phyloP scores from a whole-genome alignment of 1,140 invertebrate genomes.

The Vanessa atalanta region DNA sequence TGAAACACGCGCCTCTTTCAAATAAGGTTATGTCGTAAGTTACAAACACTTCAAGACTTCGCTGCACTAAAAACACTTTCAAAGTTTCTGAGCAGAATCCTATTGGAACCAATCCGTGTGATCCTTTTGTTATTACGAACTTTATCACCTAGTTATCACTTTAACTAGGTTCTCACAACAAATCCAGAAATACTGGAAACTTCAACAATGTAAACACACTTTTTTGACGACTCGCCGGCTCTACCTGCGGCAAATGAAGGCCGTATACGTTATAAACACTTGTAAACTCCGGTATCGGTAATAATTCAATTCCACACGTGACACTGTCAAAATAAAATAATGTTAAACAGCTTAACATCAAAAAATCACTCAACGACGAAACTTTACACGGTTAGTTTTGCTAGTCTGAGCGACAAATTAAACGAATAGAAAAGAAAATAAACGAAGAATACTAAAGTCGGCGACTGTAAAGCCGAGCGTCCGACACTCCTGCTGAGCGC shows the following conservation, averaged over 20 bases:
- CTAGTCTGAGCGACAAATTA: conserved; percentile 68
- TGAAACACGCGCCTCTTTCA: conserved; percentile 69
- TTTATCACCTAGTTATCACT: conserved; percentile 41
- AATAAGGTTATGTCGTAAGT: conserved; percentile 76
- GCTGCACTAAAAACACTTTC: conserved; percentile 56
- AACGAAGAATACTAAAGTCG: conserved; percentile 79
- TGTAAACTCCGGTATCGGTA: conserved; percentile 76
- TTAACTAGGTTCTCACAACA: conserved; percentile 44
- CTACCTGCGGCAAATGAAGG: conserved; percentile 73
- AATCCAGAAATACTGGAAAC: conserved; percentile 43
- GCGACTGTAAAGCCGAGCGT: conserved; percentile 74
- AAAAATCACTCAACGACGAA: conserved; percentile 57
- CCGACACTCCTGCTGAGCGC: conserved; percentile 77
- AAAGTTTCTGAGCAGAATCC: conserved; percentile 63
- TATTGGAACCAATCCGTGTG: conserved; percentile 55
- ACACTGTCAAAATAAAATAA: conserved; percentile 75
- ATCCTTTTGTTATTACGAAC: conserved; percentile 50
- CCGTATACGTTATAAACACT: conserved; percentile 74
- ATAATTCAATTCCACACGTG: conserved; percentile 73
- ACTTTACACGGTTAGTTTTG: conserved; percentile 59
- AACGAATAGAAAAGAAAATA: conserved; percentile 81
- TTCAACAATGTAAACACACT: conserved; percentile 54
- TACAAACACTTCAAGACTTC: conserved; percentile 60
- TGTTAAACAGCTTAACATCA: conserved; percentile 51
- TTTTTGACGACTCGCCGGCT: conserved; percentile 66